phyloP scores from a whole-genome alignment of 2,888 invertebrate genomes.

The Eupelmus urozonus region DNA sequence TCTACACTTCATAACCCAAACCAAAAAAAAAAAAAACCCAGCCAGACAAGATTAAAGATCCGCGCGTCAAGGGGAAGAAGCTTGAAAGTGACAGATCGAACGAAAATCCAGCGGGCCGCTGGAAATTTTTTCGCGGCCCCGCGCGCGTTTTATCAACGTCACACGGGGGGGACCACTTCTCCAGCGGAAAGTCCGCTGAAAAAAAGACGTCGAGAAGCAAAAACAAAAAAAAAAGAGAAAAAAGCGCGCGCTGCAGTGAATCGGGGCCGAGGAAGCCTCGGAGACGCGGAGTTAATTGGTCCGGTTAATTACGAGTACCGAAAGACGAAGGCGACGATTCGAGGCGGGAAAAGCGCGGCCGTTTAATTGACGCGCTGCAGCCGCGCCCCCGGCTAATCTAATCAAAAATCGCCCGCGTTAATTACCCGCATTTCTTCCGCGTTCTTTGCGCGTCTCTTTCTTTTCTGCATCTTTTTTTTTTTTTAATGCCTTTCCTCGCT shows the following conservation, averaged over 20 bases:
- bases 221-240: neutral
- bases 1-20: too few relatives aligned
- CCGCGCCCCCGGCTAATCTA: constrained; percentile 46
- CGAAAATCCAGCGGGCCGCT: constrained; percentile 34
- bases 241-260: neutral
- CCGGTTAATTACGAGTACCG: constrained; percentile 53
- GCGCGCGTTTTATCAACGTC: constrained; percentile 51
- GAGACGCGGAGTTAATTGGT: constrained; percentile 51
- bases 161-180: neutral
- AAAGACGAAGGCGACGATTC: constrained; percentile 30
- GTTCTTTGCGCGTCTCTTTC: neutral
- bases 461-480: neutral
- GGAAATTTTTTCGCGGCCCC: constrained; percentile 43
- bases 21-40: neutral
- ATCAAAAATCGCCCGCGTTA: constrained; percentile 53
- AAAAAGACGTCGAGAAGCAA: neutral
- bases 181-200: neutral
- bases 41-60: constrained; percentile 22
- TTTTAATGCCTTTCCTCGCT: neutral
- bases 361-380: constrained; percentile 47
- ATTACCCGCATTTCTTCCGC: constrained; percentile 45
- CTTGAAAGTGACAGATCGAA: constrained; percentile 53
- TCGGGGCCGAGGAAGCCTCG: neutral
- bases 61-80: constrained; percentile 5
- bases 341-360: constrained; percentile 11